Conservation (phyloP, 2,888 invertebrate genomes). For the Nemotelus nigrinus region DNA sequence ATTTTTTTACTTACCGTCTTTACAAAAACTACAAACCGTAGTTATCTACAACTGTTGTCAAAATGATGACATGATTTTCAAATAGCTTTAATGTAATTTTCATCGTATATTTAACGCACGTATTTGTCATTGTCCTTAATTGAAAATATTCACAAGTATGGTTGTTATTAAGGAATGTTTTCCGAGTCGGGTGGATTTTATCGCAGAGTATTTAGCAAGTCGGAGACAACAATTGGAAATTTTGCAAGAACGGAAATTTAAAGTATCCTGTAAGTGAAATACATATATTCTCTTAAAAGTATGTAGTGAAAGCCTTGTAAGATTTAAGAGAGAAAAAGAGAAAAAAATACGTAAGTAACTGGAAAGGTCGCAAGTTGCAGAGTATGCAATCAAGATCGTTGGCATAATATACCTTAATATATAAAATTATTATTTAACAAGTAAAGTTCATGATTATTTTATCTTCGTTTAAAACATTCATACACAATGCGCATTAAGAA, state of each 20-base stretch:
- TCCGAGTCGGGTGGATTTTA: constrained; percentile 42
- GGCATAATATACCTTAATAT: no score
- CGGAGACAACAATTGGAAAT: constrained; percentile 42
- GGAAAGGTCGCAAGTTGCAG: no score
- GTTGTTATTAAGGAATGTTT: constrained; percentile 46
- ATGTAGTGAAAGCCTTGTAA: no score
- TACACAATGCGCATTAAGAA: no score
- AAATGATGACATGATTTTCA: neutral
- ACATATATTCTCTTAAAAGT: no score
- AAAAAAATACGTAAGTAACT: no score
- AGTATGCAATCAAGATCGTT: no score
- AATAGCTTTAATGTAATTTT: neutral
- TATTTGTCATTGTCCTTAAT: constrained; percentile 1
- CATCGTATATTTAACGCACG: neutral
- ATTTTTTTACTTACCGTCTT: constrained; percentile 60
- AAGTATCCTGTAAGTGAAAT: constrained; percentile 38
- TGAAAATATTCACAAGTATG: constrained; percentile 16
- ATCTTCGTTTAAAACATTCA: no score
- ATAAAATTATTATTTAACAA: no score
- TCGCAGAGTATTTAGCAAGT: constrained; percentile 43
- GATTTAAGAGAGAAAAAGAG: no score
- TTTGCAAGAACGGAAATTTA: constrained; percentile 37
- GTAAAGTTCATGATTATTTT: no score
- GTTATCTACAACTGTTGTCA: constrained; percentile 43
- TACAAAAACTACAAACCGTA: constrained; percentile 54